phyloP scores from a whole-genome alignment of 2,888 invertebrate genomes.

The Philhelius pedissequus region DNA sequence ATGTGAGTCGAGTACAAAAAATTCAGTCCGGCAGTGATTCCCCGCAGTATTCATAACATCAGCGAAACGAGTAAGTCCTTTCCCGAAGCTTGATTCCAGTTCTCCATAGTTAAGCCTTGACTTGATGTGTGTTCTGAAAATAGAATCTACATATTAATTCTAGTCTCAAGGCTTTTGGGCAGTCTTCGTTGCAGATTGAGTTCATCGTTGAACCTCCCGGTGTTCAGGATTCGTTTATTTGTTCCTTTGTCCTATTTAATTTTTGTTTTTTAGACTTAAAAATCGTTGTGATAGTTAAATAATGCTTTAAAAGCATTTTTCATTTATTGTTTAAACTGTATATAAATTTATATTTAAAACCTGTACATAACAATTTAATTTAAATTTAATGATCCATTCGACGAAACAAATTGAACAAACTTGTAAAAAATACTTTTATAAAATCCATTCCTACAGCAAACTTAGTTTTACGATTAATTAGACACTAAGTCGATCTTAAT shows the following conservation, averaged over 20 bases:
- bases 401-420: neutral
- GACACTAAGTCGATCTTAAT: constrained; percentile 1
- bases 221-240: neutral
- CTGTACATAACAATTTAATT: neutral
- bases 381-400: neutral
- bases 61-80: neutral
- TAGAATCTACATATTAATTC: neutral
- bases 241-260: constrained; percentile 26
- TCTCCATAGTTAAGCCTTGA: neutral
- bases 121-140: neutral
- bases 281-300: constrained; percentile 66
- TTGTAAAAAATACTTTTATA: constrained; percentile 41
- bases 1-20: constrained; percentile 89
- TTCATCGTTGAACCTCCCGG: neutral
- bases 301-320: constrained; percentile 62
- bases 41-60: constrained; percentile 81
- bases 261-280: constrained; percentile 52
- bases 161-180: neutral
- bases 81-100: neutral
- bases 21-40: constrained; percentile 89
- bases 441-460: constrained; percentile 37
- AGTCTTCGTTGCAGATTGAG: neutral
- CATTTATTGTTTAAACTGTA: constrained; percentile 31
- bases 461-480: constrained; percentile 21
- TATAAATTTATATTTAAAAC: constrained; percentile 9